Percentiles rank a stretch among this genome's conserved stretches.
Conservation (phyloP, 2,888 invertebrate genomes). For the Lutraria lutraria region DNA sequence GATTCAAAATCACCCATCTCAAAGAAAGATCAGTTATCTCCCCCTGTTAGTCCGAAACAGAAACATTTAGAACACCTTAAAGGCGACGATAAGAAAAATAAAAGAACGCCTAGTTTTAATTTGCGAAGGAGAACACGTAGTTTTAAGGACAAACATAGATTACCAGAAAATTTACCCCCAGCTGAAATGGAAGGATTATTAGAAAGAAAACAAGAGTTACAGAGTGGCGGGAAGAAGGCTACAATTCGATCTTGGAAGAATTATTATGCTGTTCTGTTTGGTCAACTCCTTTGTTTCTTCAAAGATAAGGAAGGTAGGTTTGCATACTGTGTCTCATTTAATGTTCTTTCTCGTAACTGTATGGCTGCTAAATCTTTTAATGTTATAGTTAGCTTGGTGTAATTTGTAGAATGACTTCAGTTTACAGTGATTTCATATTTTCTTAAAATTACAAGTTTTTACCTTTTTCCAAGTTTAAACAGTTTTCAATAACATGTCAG, state of each 20-base stretch:
- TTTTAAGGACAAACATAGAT: constrained; percentile 88
- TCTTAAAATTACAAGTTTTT: too few species aligned
- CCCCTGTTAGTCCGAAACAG: constrained; percentile 77
- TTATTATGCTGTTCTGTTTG: constrained; percentile 97
- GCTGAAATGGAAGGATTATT: constrained; percentile 96
- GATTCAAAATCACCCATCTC: constrained; percentile 68
- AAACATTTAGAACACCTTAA: constrained; percentile 77
- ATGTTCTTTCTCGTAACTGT: too few species aligned
- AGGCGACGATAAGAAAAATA: constrained; percentile 90
- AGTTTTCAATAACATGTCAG: too few species aligned
- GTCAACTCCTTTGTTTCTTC: constrained; percentile 98
- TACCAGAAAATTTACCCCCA: constrained; percentile 90
- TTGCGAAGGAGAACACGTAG: constrained; percentile 95
- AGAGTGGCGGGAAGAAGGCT: constrained; percentile 97
- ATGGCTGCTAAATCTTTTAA: too few species aligned
- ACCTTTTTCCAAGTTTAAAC: too few species aligned
- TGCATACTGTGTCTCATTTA: not conserved
- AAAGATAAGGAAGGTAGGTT: constrained; percentile 92
- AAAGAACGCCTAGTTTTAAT: constrained; percentile 97
- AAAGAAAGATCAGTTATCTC: constrained; percentile 77
- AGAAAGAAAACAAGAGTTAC: constrained; percentile 97
- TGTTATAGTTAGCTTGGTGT: too few species aligned
- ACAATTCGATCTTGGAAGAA: constrained; percentile 98
- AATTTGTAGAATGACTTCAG: too few species aligned
- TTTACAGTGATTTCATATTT: too few species aligned